A percentile compares a stretch with the other conserved stretches of the same genome.
Conservation (phyloP, 2,888 invertebrate genomes). For the Ectobius pallidus region DNA sequence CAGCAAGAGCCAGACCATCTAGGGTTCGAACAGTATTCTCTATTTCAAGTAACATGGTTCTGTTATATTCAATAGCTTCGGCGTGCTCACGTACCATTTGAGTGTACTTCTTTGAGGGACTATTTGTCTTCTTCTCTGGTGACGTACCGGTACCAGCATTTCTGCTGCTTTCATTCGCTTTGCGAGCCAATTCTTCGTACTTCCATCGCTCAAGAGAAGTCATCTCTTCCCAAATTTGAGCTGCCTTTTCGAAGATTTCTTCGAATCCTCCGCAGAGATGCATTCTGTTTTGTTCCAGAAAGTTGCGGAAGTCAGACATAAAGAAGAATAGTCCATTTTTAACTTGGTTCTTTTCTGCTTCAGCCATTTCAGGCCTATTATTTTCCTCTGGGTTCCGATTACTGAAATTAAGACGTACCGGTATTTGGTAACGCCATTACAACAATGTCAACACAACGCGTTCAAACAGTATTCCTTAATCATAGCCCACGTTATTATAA, state of each 20-base stretch:
- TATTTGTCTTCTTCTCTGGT: neutral
- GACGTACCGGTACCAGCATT: too few relatives aligned
- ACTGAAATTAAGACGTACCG: too few relatives aligned
- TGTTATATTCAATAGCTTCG: neutral
- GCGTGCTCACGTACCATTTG: slow-evolving; percentile 8
- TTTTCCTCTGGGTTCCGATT: too few relatives aligned
- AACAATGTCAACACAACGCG: too few relatives aligned
- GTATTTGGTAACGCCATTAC: too few relatives aligned
- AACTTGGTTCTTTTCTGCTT: slow-evolving; percentile 24
- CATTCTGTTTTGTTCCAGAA: slow-evolving; percentile 31
- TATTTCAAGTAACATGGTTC: slow-evolving; percentile 1
- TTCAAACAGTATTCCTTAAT: too few relatives aligned
- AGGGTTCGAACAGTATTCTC: neutral
- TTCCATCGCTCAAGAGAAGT: slow-evolving; percentile 17
- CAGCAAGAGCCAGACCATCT: neutral
- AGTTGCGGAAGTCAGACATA: slow-evolving; percentile 29
- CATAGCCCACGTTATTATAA: too few relatives aligned
- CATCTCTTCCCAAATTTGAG: slow-evolving; percentile 35
- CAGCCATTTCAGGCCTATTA: too few relatives aligned
- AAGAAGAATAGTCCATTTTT: slow-evolving; percentile 36
- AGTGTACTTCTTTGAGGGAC: neutral
- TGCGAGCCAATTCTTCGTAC: slow-evolving; percentile 36
- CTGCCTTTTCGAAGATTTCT: slow-evolving; percentile 33
- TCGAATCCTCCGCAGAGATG: slow-evolving; percentile 26
- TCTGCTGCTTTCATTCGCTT: slow-evolving; percentile 28